A percentile compares a stretch with the other conserved stretches of the same genome.
These are phyloP conservation scores for Rostratula benghalensis DNA, from an alignment of 2,113 vertebrate genomes.

Conservation along the genomic window DNA sequence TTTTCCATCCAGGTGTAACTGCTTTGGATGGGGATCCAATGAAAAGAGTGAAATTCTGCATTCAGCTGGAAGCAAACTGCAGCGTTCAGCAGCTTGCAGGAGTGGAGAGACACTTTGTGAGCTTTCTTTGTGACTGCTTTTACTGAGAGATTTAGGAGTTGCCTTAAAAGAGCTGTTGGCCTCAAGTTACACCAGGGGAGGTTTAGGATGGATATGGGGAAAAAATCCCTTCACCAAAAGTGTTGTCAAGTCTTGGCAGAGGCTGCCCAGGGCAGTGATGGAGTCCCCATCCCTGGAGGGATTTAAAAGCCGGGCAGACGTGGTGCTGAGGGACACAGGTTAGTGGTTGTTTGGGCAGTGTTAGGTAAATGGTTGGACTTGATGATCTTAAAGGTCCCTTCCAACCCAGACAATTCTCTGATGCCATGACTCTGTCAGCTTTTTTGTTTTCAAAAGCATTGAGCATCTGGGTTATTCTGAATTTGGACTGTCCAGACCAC, in stretches of 20 bases:
- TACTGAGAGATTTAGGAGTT: not conserved
- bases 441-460: not conserved
- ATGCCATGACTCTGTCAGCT: not conserved
- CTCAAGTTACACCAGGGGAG: not conserved
- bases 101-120: not conserved
- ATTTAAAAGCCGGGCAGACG: not conserved
- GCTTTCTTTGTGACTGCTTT: not conserved
- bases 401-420: not conserved
- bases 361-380: not conserved
- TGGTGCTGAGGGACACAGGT: not conserved
- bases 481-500: not conserved
- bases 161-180: not conserved
- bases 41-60: not conserved
- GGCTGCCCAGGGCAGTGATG: not conserved
- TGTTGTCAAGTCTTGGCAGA: too few species aligned
- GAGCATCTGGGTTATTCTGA: not conserved
- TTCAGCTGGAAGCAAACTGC: not conserved
- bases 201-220: not conserved
- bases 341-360: not conserved
- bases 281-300: not conserved
- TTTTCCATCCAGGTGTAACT: constrained; percentile 59
- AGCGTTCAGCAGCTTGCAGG: not conserved
- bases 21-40: not conserved
- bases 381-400: not conserved
- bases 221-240: not conserved